Evolutionary conservation across 2,797 vertebrate genomes (phyloP).

Genomic region (Petrocephalus sullivani): DNA sequence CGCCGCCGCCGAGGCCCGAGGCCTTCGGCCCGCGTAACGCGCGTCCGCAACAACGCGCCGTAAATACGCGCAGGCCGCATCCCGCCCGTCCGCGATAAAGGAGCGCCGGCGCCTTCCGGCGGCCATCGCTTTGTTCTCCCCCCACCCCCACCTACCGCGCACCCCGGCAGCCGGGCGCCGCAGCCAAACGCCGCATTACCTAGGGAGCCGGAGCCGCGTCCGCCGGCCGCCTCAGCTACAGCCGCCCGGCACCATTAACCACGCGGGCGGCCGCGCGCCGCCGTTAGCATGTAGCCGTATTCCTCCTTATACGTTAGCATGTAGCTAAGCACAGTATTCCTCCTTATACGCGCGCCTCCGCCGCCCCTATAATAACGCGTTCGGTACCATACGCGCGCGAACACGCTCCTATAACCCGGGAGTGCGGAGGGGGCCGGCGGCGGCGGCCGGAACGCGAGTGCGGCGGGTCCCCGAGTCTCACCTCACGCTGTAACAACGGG

Average conservation of each 20-base stretch:
- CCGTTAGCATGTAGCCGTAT: not conserved
- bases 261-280: not conserved
- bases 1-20: too few species aligned
- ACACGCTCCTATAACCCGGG: not conserved
- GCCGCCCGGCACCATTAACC: not conserved
- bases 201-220: too few species aligned
- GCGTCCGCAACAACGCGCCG: too few species aligned
- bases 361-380: not conserved
- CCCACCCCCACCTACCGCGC: too few species aligned
- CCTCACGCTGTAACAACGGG: slow-evolving; percentile 40
- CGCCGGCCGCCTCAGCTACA: too few species aligned
- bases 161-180: too few species aligned
- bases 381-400: not conserved
- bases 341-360: not conserved
- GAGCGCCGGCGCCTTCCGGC: too few species aligned
- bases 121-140: too few species aligned
- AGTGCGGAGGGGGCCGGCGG: not conserved
- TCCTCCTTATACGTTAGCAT: not conserved
- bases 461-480: slow-evolving; percentile 27
- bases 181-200: too few species aligned
- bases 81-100: too few species aligned
- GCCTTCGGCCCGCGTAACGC: too few species aligned
- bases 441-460: not conserved
- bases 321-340: not conserved
- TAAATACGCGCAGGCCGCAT: too few species aligned